phyloP scores from a whole-genome alignment of 2,888 invertebrate species.

The Aporophyla nigra region DNA sequence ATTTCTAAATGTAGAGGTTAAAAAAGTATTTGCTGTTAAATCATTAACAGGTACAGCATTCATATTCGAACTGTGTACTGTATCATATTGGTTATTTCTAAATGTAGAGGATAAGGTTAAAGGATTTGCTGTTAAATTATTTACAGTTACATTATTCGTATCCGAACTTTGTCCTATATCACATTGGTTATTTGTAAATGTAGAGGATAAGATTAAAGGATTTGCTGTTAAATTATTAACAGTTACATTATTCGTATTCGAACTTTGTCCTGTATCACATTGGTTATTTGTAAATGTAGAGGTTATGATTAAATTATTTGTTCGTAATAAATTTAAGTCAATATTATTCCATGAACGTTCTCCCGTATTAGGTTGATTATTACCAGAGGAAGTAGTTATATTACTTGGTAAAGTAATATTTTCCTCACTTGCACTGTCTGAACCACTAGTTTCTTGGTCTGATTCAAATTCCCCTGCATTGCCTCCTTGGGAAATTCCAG shows the following conservation, averaged over 20 bases:
- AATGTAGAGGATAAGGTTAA: too few relatives aligned
- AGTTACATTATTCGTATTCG: neutral
- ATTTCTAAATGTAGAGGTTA: neutral
- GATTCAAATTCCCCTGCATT: conserved; percentile 10
- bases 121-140: conserved; percentile 1
- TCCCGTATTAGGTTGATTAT: neutral
- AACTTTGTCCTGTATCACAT: neutral
- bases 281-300: neutral
- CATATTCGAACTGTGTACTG: too few relatives aligned
- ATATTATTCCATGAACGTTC: neutral
- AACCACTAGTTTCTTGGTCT: conserved; percentile 16
- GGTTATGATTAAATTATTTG: conserved; percentile 5
- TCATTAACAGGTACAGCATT: too few relatives aligned
- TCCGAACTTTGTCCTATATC: neutral
- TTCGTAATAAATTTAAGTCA: conserved; percentile 1
- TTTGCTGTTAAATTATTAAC: neutral
- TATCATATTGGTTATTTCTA: too few relatives aligned
- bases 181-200: neutral
- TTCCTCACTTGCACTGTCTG: conserved; percentile 29
- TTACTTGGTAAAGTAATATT: conserved; percentile 8
- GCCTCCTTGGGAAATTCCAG: too few relatives aligned
- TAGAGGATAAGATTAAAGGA: neutral
- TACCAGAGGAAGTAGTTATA: neutral
- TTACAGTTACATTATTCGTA: neutral
- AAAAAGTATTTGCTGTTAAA: conserved; percentile 15